Conservation (phyloP, 2,888 invertebrate genomes). For the Metellina segmentata region DNA sequence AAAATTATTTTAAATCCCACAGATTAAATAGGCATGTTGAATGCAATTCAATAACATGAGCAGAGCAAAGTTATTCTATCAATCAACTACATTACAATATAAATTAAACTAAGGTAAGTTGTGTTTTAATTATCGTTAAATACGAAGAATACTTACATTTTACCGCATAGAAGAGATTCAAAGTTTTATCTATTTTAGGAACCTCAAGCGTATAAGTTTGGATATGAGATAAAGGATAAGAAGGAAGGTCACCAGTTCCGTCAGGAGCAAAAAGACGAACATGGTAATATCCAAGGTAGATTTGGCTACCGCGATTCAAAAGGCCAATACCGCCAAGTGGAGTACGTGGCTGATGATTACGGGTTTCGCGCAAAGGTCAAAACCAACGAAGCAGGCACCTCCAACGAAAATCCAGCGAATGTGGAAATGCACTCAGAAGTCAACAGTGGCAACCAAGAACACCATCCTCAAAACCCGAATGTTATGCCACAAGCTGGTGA, state of each 20-base stretch:
- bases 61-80: no score
- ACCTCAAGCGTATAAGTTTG: constrained; percentile 62
- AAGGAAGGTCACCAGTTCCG: constrained; percentile 64
- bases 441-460: background rate
- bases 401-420: constrained; percentile 54
- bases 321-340: constrained; percentile 65
- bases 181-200: no score
- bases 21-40: no score
- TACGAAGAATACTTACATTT: no score
- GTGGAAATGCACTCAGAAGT: constrained; percentile 44
- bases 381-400: constrained; percentile 56
- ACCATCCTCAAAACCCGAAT: background rate
- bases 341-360: constrained; percentile 61
- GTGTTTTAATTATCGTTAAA: no score
- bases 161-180: no score
- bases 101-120: no score
- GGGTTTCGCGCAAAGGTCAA: constrained; percentile 64
- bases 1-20: no score
- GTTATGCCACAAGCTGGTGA: background rate
- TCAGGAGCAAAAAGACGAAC: constrained; percentile 57
- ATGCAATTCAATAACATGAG: no score
- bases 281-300: constrained; percentile 59
- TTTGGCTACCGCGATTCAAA: constrained; percentile 68
- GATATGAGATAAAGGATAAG: constrained; percentile 59
- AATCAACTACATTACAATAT: no score